These are phyloP conservation scores for Catocala fraxini DNA, from an alignment of 2,888 invertebrate species.

Conservation along the genomic window DNA sequence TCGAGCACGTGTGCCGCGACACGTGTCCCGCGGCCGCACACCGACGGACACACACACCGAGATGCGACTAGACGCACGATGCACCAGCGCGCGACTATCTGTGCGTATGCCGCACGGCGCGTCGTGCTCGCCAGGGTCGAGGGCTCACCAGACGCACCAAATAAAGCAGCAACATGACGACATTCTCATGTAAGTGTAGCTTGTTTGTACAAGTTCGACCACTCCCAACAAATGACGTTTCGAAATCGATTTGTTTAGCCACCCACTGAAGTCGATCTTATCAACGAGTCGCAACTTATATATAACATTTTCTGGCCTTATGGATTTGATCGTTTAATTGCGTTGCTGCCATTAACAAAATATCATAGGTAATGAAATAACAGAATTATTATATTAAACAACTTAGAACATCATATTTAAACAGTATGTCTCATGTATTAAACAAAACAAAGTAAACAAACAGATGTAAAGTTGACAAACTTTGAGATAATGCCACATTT, in stretches of 20 bases:
- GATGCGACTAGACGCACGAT: background rate
- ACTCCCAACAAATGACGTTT: conserved; percentile 7
- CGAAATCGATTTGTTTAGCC: conserved; percentile 1
- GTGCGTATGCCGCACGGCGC: background rate
- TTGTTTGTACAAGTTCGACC: conserved; percentile 5
- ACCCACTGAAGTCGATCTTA: background rate
- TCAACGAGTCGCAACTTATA: background rate
- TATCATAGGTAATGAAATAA: no score
- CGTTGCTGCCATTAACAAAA: no score
- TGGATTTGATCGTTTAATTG: no score
- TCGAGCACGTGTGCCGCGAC: conserved; percentile 31
- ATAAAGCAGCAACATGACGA: conserved; percentile 1
- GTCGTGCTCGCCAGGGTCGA: conserved; percentile 1
- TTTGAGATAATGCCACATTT: no score
- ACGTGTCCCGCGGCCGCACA: conserved; percentile 33
- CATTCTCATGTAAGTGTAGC: background rate
- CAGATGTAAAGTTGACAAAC: no score
- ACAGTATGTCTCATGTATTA: no score
- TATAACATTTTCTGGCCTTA: no score
- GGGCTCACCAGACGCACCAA: conserved; percentile 13
- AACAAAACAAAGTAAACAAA: no score
- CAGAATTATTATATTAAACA: no score
- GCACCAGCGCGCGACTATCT: conserved; percentile 1
- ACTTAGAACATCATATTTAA: no score
- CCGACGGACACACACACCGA: conserved; percentile 3